Base-by-base conservation (phyloP, 1,140 invertebrate genomes). In the Araneus ventricosus region DNA sequence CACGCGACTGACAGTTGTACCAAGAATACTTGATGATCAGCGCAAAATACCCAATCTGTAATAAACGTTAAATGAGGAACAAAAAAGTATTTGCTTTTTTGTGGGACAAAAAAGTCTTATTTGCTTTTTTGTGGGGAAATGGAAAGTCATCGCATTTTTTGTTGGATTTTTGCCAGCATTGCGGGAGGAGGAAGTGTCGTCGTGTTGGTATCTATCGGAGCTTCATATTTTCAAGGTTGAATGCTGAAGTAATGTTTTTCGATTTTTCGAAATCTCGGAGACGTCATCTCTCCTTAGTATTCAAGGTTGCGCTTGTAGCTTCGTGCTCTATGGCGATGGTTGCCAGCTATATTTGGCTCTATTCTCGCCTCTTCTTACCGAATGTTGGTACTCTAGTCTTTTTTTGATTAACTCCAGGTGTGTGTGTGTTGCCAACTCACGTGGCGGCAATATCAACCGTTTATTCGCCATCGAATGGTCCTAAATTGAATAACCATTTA, bases 171-270 rank as follows among this genome's bases (percentile, higher is more conserved):
- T 80, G 91, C 91, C 91, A 93, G 45, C 27, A 17, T 52, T n/a
- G 30, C 61, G 79, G 24, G 80, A 39, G 39, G 57, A 91, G 88
- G 52, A 70, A 79, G 70, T 39, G 79, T 52, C 45, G 45, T 52
- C 45, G 52, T 30, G 45, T 34, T n/a, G 24, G 63, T 24, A 84
- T 84, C 82, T 80, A 85, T 93, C 85, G 45, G 70, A 87, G 63
- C 20, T 75, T 84, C 45, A 52, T 84, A 52, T 52, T 88, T 93
- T 93, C 82, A 93, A 93, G 91, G 91, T 93, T 88, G 79, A 63
- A 63, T 41, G 27, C 34, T 87, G 91, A 87, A 80, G 91, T 61
- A 93, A 93, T 88, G 52, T 93, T 88, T 93, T 88, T 57, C 85
- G 37, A 85, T 86, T 92, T 92, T 86, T 52, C 52, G 82, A 84